A percentile compares a stretch with the other conserved stretches of the same genome.
These are phyloP conservation scores for Vannuccia rotundouncinata DNA, from an alignment of 2,888 invertebrate genomes.

Conservation along the genomic window DNA sequence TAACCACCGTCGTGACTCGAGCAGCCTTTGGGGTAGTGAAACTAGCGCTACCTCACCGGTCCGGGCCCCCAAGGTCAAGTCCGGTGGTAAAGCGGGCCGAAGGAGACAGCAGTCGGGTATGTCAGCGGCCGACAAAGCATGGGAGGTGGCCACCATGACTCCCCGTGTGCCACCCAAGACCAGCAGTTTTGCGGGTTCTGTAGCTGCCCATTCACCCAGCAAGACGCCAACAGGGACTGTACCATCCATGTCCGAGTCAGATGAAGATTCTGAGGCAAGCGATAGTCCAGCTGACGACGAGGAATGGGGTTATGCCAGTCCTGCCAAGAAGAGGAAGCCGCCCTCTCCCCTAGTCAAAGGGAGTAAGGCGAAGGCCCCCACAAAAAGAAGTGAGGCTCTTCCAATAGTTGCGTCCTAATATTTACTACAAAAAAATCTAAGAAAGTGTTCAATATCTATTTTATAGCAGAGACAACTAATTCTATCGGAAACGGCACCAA, in stretches of 20 bases:
- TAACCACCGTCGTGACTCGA: not conserved
- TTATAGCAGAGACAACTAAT: too few relatives aligned
- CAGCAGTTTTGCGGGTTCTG: not conserved
- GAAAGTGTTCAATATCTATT: too few relatives aligned
- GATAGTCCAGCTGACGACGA: not conserved
- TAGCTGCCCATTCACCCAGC: too few relatives aligned
- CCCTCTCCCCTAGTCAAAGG: not conserved
- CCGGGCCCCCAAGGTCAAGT: not conserved
- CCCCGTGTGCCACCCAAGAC: not conserved
- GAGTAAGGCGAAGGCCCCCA: not conserved
- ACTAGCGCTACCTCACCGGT: not conserved
- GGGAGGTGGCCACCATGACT: not conserved
- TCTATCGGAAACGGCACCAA: too few relatives aligned
- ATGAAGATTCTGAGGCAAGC: not conserved
- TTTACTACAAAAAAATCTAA: too few relatives aligned
- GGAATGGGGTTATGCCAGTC: not conserved
- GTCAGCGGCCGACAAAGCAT: not conserved
- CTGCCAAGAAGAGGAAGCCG: conserved; percentile 12
- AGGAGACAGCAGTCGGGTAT: not conserved
- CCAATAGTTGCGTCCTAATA: too few relatives aligned
- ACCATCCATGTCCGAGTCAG: not conserved
- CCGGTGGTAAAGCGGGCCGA: not conserved
- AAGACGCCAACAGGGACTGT: not conserved
- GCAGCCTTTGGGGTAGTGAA: not conserved
- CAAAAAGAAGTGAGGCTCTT: not conserved